Evolutionary conservation across 1,140 invertebrate species (phyloP).

Genomic region (Cataglyphis hispanica): DNA sequence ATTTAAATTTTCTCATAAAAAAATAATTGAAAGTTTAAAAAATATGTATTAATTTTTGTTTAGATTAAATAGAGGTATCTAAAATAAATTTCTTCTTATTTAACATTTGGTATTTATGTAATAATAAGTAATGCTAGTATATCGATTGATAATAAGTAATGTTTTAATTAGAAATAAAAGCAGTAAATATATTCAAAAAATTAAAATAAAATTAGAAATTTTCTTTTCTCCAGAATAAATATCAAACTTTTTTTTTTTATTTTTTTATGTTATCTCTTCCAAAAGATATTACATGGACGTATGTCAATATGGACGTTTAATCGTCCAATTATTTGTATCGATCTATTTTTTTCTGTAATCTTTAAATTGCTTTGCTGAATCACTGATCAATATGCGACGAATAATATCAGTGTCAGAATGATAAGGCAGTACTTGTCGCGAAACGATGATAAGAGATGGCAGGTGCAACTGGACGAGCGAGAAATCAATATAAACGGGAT

Average conservation of each 20-base stretch:
- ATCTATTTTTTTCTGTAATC: neutral
- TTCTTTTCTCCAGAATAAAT: neutral
- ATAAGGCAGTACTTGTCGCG: slow-evolving; percentile 50
- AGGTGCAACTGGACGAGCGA: slow-evolving; percentile 67
- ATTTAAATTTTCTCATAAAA: neutral
- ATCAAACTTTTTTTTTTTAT: neutral
- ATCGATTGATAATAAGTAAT: neutral
- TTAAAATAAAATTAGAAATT: neutral
- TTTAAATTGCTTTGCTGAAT: neutral
- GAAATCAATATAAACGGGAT: slow-evolving; percentile 70
- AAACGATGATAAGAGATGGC: slow-evolving; percentile 78
- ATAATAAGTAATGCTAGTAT: neutral
- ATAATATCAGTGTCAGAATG: neutral
- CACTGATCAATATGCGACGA: neutral
- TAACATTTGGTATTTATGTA: slow-evolving; percentile 8
- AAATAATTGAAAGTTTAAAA: slow-evolving; percentile 2
- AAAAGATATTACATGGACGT: neutral
- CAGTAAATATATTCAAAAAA: neutral
- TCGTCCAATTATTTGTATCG: neutral
- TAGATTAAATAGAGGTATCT: neutral
- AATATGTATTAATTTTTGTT: neutral
- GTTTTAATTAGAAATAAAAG: neutral
- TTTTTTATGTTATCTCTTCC: neutral
- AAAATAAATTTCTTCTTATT: slow-evolving; percentile 32
- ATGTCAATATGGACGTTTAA: neutral